Base-by-base conservation (phyloP, 2,797 vertebrate species). In the Poecile montanus region DNA sequence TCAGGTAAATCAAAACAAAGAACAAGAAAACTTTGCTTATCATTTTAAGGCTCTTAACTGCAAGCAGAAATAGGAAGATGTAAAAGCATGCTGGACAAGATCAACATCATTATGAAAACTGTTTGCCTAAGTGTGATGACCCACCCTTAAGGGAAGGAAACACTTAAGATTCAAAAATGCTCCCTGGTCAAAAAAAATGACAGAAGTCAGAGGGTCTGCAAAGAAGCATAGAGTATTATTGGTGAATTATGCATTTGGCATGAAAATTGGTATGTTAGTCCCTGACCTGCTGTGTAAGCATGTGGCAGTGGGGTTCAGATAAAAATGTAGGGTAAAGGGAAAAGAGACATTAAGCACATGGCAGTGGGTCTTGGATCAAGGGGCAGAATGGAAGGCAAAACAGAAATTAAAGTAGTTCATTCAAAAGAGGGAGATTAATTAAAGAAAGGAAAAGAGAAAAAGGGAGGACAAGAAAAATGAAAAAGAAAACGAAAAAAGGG, bases 1-100 rank as follows among this genome's bases (percentile, higher is more conserved):
- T 98, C 99, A 99, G 99, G 99, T 99, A 99, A 97, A 97, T 56
- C 66, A 71, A 94, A 96, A 91, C 62, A 93, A 85, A 87, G 16
- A 19, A 1, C 50, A 79, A 70, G 54, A 80, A 60, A 44, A 58
- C 5, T 85, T 10, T 25, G 5, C 29, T 65, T 95, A 36, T 44
- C 10, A 0, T 88, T 90, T 84, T 70, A 81, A 82, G n/a, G 50
- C 47, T 81, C 5, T 60, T 82, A 74, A 88, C 45, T 57, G 38
- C 26, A 53, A 89, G 75, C 53, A 79, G 65, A 92, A 62, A 48
- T 29, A 54, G 17, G 38, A 77, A 74, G 29, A 67, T 32, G 18
- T 44, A 83, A 85, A 81, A 67, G 1, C 19, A 22, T 42, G 11
- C 6, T 40, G 58, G 40, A 58, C 22, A 88, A 61, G 7, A 85